These are phyloP conservation scores for Campylorhamphus procurvoides DNA, from an alignment of 2,113 vertebrate genomes.

Conservation along the genomic window DNA sequence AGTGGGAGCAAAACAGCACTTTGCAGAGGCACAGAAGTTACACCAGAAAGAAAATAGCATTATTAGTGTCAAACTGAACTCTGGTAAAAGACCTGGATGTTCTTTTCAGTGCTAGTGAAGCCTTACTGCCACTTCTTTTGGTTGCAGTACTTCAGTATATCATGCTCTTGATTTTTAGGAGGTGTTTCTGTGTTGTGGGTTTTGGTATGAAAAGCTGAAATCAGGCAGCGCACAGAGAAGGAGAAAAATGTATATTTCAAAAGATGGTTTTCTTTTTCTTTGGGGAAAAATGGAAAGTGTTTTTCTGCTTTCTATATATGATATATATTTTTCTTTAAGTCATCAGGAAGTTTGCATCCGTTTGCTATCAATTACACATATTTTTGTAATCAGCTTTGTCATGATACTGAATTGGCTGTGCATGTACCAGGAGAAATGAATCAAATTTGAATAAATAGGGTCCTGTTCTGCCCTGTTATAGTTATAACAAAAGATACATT, in stretches of 20 bases:
- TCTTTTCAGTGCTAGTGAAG: not conserved
- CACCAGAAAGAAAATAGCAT: not conserved
- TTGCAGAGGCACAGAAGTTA: not conserved
- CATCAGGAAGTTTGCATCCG: not conserved
- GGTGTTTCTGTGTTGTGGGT: not conserved
- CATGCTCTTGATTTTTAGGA: not conserved
- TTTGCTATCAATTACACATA: not conserved
- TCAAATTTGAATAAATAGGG: not conserved
- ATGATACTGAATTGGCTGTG: not conserved
- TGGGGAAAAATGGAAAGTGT: not conserved
- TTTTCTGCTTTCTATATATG: not conserved
- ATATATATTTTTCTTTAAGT: not conserved
- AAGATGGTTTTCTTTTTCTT: not conserved
- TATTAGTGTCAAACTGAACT: not conserved
- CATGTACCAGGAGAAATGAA: not conserved
- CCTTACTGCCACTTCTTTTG: not conserved
- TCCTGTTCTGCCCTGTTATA: not conserved
- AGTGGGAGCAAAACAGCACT: not conserved
- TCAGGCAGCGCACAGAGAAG: not conserved
- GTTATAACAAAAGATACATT: not conserved
- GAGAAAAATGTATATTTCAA: not conserved
- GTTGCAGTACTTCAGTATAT: not conserved
- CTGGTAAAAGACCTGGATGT: not conserved
- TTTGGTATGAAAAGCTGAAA: not conserved
- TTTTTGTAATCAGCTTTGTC: not conserved